phyloP scores from a whole-genome alignment of 2,797 vertebrate genomes.

The Loriculus beryllinus region DNA sequence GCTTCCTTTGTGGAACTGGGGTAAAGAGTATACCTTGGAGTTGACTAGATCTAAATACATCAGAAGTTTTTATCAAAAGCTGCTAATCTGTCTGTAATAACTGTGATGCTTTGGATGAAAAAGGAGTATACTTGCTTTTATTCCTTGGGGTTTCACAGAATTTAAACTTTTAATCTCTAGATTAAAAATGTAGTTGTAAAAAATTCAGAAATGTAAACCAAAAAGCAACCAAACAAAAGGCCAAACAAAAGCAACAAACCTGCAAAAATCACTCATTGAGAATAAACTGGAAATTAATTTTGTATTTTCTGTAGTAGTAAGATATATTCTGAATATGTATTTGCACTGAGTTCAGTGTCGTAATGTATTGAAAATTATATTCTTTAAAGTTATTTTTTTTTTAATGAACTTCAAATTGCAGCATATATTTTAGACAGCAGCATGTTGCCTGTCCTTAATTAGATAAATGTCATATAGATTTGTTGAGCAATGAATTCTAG shows the following conservation, averaged over 20 bases:
- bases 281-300: not conserved
- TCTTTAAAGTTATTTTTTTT: not conserved
- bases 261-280: not conserved
- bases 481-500: not conserved
- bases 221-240: not conserved
- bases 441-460: not conserved
- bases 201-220: not conserved
- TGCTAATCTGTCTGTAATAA: not conserved
- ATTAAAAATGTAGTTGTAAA: not conserved
- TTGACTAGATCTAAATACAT: not conserved
- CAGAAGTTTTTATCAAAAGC: not conserved
- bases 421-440: not conserved
- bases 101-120: not conserved
- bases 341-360: not conserved
- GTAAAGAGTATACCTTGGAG: conserved; percentile 73
- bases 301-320: not conserved
- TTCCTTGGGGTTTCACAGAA: not conserved
- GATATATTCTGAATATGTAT: not conserved
- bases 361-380: not conserved
- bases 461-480: not conserved
- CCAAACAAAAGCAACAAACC: not conserved
- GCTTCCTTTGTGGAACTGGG: conserved; percentile 97
- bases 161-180: not conserved
- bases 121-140: not conserved
- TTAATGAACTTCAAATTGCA: not conserved